phyloP scores from a whole-genome alignment of 2,797 vertebrate genomes.

The Mustela erminea region DNA sequence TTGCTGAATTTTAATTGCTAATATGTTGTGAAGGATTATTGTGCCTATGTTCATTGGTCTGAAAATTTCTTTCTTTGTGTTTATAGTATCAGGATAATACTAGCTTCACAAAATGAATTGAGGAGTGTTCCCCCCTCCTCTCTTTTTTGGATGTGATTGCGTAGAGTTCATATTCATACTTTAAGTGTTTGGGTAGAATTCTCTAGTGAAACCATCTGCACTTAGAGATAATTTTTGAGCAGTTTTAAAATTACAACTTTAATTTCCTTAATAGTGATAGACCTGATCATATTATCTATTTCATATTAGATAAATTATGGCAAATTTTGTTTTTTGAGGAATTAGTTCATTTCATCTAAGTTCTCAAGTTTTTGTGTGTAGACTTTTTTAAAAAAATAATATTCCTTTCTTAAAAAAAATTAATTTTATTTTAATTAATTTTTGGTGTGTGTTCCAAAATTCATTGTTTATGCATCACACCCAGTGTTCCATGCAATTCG shows the following conservation, averaged over 20 bases:
- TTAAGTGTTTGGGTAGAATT: not conserved
- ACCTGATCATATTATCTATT: not conserved
- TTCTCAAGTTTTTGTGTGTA: not conserved
- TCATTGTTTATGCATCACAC: too few species aligned
- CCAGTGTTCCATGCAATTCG: too few species aligned
- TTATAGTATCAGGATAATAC: not conserved
- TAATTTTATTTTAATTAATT: too few species aligned
- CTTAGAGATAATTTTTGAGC: not conserved
- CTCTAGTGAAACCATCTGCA: not conserved
- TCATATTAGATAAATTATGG: not conserved
- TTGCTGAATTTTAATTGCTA: not conserved
- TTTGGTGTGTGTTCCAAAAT: too few species aligned
- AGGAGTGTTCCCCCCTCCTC: not conserved
- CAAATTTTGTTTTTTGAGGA: not conserved
- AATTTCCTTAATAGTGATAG: not conserved
- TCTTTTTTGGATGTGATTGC: not conserved
- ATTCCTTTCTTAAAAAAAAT: not conserved
- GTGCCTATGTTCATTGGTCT: not conserved
- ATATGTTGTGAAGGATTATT: not conserved
- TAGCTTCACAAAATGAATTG: not conserved
- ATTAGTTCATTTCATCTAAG: not conserved
- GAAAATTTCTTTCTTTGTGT: not conserved
- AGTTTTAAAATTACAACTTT: not conserved
- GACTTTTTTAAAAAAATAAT: not conserved
- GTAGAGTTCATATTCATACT: not conserved